Evolutionary conservation across 2,888 invertebrate species (phyloP).

Genomic region (Drosophila falleni): DNA sequence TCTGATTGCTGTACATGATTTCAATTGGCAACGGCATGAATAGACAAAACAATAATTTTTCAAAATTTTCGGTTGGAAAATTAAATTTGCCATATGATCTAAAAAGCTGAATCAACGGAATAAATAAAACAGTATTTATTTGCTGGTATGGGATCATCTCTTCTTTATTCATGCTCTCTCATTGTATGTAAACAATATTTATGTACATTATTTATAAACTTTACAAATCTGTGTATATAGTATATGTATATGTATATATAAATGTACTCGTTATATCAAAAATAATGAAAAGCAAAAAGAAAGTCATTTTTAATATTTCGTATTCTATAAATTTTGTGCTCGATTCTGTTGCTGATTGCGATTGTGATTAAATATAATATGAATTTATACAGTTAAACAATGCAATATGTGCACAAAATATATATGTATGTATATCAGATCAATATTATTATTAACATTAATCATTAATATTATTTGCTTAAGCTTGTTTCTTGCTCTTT

Average conservation of each 20-base stretch:
- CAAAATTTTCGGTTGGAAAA: too few species aligned
- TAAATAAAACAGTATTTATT: too few species aligned
- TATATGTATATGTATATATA: conserved; percentile 9
- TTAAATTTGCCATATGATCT: neutral
- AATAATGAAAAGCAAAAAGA: neutral
- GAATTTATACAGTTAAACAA: conserved; percentile 20
- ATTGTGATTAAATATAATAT: conserved; percentile 7
- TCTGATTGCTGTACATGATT: too few species aligned
- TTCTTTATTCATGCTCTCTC: conserved; percentile 46
- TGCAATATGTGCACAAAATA: neutral
- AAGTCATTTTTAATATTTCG: conserved; percentile 9
- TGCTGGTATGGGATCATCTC: conserved; percentile 52
- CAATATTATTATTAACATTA: conserved; percentile 1
- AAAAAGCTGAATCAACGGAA: neutral
- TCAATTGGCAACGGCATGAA: too few species aligned
- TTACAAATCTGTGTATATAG: conserved; percentile 40
- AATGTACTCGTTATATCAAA: conserved; percentile 30
- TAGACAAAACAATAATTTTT: too few species aligned
- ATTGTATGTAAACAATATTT: conserved; percentile 11
- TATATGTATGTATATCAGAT: conserved; percentile 7
- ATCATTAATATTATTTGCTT: conserved; percentile 7
- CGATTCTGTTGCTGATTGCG: conserved; percentile 9
- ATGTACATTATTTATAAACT: conserved; percentile 29
- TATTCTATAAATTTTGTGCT: conserved; percentile 35
- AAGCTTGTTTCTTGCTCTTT: conserved; percentile 3